A percentile compares a stretch with the other conserved stretches of the same genome.
These are phyloP conservation scores for Clarias gariepinus DNA, from an alignment of 2,113 vertebrate genomes.

Conservation along the genomic window DNA sequence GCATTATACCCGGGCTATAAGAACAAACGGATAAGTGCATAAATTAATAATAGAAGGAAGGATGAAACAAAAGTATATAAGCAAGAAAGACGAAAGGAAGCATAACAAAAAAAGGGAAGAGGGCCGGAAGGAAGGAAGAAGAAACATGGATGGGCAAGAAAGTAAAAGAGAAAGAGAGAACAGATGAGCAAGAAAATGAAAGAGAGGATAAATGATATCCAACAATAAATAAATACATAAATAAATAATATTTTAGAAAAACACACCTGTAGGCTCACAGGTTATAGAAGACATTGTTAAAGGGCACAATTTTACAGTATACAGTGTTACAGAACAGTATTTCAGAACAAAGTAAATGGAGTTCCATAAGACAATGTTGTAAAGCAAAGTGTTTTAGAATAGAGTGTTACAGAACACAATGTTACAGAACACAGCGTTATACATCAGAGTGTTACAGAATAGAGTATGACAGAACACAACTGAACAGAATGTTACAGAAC, in stretches of 20 bases:
- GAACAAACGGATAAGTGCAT: neutral
- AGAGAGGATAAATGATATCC: neutral
- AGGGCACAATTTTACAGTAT: neutral
- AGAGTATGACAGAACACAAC: neutral
- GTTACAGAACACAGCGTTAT: neutral
- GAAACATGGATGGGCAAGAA: too few species aligned
- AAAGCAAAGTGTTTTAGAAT: neutral
- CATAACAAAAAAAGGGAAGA: too few species aligned
- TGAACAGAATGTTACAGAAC: neutral
- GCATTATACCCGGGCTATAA: neutral
- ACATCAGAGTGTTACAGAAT: too few species aligned
- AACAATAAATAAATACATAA: too few species aligned
- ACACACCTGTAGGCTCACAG: neutral
- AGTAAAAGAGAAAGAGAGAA: accelerated
- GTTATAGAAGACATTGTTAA: neutral
- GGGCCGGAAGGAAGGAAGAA: too few species aligned
- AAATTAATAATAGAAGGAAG: too few species aligned
- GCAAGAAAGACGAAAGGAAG: too few species aligned
- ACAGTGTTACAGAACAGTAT: neutral
- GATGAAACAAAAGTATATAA: too few species aligned
- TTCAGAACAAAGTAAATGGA: neutral
- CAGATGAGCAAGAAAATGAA: too few species aligned
- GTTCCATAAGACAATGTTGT: neutral
- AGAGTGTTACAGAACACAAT: neutral
- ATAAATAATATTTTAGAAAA: neutral